Evolutionary conservation across 2,797 vertebrate species (phyloP), one percentile per base, ranked within the genome.

Genomic region (Podarcis lilfordi): DNA sequence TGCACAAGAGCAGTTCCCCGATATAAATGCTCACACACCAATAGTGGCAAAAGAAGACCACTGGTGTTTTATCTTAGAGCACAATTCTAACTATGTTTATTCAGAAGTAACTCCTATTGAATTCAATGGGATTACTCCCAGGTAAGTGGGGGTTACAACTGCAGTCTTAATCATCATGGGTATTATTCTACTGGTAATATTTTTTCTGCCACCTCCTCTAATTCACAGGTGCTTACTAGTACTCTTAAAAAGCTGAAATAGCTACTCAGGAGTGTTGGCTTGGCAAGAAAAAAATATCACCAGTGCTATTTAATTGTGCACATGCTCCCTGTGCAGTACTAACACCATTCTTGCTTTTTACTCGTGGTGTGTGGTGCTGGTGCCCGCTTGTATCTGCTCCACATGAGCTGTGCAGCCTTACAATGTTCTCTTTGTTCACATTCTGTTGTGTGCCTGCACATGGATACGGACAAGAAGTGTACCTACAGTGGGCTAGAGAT

Each of bases 341-440:
- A 89, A 89, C 19, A 85, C 43, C 69, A 29, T 55, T 50, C 59
- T 23, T 84, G 75, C 55, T 80, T 85, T 85, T 84, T 55, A 85
- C 72, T 61, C 78, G 45, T 40, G 59, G 45, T 55, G 13, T 69
- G n/a, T 74, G 43, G 25, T 27, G 43, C 81, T 76, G 77, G 45
- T 61, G 71, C 71, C 64, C 69, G 64, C 76, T 77, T 90, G 86
- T 71, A 81, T 85, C 29, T 7, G 15, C 86, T 76, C 78, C 79
- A 55, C 45, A 69, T 85, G 86, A 85, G 72, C 69, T 82, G 35
- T 59, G 71, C 61, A 7, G 69, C n/a, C 55, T 80, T 75, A 89
- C 88, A 89, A 40, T 86, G 78, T 82, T 69, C 43, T 43, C 84
- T 89, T 89, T 89, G 88, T 89, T 86, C 79, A 68, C 78, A 59